These are phyloP conservation scores for Cistogaster globosa DNA, from an alignment of 2,888 invertebrate species.

Conservation along the genomic window DNA sequence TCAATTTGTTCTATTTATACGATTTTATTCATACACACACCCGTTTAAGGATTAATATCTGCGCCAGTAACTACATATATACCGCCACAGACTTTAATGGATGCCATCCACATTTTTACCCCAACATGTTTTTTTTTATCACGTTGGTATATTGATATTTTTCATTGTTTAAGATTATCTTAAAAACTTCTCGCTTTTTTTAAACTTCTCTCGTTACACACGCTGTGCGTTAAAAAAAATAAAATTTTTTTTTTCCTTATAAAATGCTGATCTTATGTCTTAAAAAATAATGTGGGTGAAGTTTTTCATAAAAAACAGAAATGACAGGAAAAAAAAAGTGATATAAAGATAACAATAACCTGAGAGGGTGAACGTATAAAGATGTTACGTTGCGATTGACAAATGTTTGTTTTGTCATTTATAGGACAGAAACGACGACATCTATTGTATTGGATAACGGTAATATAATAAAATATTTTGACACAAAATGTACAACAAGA, in stretches of 20 bases:
- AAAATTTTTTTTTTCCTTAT: slow-evolving; percentile 7
- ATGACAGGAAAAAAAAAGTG: background rate
- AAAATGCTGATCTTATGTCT: slow-evolving; percentile 26
- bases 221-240: slow-evolving; percentile 23
- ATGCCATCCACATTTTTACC: background rate
- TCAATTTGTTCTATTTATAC: background rate
- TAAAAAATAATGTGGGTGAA: slow-evolving; percentile 2
- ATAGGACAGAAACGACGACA: slow-evolving; percentile 55
- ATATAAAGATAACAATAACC: too few species aligned
- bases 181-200: background rate
- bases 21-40: too few species aligned
- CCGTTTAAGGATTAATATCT: too few species aligned
- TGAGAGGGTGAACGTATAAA: background rate
- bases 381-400: slow-evolving; percentile 34
- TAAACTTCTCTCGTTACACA: slow-evolving; percentile 2
- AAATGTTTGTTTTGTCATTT: slow-evolving; percentile 58
- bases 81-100: slow-evolving; percentile 34
- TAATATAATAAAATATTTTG: slow-evolving; percentile 61
- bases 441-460: slow-evolving; percentile 51
- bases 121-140: background rate
- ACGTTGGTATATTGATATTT: slow-evolving; percentile 21
- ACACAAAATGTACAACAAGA: slow-evolving; percentile 24
- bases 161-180: slow-evolving; percentile 48
- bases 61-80: background rate
- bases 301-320: slow-evolving; percentile 1